phyloP scores from a whole-genome alignment of 2,113 vertebrate species.

The Rhinoptilus africanus region DNA sequence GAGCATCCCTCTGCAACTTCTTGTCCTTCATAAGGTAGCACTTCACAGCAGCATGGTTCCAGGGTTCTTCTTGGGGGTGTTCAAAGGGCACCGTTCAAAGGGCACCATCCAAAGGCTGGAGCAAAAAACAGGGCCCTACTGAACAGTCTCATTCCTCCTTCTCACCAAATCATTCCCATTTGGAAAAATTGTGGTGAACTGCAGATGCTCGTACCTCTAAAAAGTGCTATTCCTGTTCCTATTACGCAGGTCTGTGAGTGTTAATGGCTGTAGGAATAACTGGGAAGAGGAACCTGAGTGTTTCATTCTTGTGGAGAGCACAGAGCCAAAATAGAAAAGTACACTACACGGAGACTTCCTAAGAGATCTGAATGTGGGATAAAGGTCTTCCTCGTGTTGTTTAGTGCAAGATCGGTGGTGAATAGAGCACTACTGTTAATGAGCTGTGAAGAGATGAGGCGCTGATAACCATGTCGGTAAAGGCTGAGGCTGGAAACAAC shows the following conservation, averaged over 20 bases:
- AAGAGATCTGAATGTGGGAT: not conserved
- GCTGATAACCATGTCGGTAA: not conserved
- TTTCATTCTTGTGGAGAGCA: not conserved
- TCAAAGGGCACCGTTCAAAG: not conserved
- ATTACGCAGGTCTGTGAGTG: not conserved
- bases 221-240: not conserved
- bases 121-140: too few species aligned
- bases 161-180: not conserved
- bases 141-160: not conserved
- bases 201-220: not conserved
- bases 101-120: not conserved
- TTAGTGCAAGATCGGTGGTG: not conserved
- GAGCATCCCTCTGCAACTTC: not conserved
- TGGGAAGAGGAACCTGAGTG: not conserved
- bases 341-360: not conserved
- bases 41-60: not conserved
- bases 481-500: not conserved
- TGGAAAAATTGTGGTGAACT: not conserved
- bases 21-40: not conserved
- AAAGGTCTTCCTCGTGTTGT: not conserved
- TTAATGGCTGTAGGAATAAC: not conserved
- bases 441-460: not conserved
- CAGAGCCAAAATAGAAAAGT: not conserved
- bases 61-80: not conserved
- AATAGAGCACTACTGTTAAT: not conserved